Percentiles rank a stretch among this genome's conserved stretches.
Evolutionary conservation across 2,113 vertebrate species (phyloP).

Genomic region (Perca flavescens): DNA sequence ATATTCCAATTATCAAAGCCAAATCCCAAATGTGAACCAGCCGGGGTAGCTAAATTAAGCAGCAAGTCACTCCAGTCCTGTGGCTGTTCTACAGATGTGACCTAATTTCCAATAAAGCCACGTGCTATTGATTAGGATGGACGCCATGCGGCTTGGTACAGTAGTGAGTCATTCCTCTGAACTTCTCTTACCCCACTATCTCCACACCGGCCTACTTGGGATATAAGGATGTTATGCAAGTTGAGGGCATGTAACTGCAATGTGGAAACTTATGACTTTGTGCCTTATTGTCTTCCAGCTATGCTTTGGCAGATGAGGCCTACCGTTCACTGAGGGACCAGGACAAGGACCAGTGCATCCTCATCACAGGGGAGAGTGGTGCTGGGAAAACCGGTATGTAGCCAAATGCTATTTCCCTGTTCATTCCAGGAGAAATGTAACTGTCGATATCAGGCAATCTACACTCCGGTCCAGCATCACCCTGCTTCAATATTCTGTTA

Average conservation of each 20-base stretch:
- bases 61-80: neutral
- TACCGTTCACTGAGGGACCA: conserved; percentile 98
- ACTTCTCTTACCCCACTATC: conserved; percentile 1
- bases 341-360: conserved; percentile 98
- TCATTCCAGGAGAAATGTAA: neutral
- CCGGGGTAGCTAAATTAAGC: conserved; percentile 53
- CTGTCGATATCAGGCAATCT: neutral
- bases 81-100: conserved; percentile 47
- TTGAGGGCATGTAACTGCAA: neutral
- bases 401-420: neutral
- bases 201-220: neutral
- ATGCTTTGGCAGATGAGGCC: conserved; percentile 96
- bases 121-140: conserved; percentile 63
- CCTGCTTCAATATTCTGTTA: neutral
- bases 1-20: conserved; percentile 30
- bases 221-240: neutral
- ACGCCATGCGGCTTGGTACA: conserved; percentile 33
- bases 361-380: conserved; percentile 98
- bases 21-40: conserved; percentile 32
- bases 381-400: conserved; percentile 96
- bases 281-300: conserved; percentile 85
- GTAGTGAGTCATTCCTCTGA: neutral
- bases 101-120: conserved; percentile 58
- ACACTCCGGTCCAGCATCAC: neutral
- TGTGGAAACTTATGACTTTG: neutral